Base-by-base conservation (phyloP, 1,140 invertebrate species). In the Drosophila takahashii region DNA sequence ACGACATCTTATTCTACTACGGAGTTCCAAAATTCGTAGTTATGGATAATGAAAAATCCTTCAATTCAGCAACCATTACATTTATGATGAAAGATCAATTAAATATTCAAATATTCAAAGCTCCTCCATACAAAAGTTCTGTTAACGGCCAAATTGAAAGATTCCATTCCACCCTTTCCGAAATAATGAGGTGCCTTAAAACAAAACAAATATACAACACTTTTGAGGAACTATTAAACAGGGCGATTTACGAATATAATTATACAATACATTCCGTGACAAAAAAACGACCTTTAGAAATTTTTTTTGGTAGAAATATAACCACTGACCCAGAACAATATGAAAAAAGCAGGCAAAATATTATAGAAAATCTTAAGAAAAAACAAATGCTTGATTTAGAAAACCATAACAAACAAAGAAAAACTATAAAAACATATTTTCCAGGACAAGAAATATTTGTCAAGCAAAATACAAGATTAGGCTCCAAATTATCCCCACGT, bases 1-100 rank as follows among this genome's bases (percentile, higher is more conserved):
- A 13, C 4, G 47, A 70, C 4, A 45, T 76, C 2, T 11, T 81
- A 9, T 70, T 81, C 26, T 56, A 47, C 13, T 72, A 50, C 15
- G 27, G 27, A 29, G 27, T 29, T 1, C 6, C 6, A 29, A 29
- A 6, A 29, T 29, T 29, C 27, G 27, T 79, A 4, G 66, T 81
- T 3, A 64, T 78, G 22, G 71, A 81, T 15, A 78, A 81, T 34
- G 62, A 78, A 64, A 69, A 69, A 52, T 61, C 66, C 1, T 39
- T 78, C 8, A 77, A 77, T 22, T 80, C 74, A 22, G 36, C 27
- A 29, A 29, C 27, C 27, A 29, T 29, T 29, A 29, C 27, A 5
- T 29, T 29, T 29, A 29, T 7, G 27, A 29, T 29, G 27, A 29
- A 29, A 1, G 47, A 81, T 15, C 56, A 81, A 34, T 39, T 70